Conservation (phyloP, 2,888 invertebrate genomes). For the Drosophila picticornis region DNA sequence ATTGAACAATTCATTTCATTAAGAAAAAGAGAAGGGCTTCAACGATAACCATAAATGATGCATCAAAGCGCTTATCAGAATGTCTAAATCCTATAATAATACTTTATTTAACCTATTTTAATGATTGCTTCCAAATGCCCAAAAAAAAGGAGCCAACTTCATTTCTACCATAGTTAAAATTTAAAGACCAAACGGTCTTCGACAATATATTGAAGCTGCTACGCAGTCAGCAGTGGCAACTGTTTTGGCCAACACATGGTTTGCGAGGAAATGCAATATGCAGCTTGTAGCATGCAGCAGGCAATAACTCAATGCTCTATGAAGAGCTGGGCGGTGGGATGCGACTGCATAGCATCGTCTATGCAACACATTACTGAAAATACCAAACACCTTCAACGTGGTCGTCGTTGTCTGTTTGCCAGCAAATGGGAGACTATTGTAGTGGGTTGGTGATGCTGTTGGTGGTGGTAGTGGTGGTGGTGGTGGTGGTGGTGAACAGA, state of each 20-base stretch:
- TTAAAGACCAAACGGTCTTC: constrained; percentile 35
- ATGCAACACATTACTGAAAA: constrained; percentile 66
- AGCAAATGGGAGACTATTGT: constrained; percentile 23
- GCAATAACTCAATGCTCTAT: constrained; percentile 78
- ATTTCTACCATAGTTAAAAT: constrained; percentile 14
- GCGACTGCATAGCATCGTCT: constrained; percentile 27
- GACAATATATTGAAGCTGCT: constrained; percentile 30
- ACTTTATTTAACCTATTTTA: neutral
- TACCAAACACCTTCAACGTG: constrained; percentile 71
- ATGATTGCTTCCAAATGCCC: neutral
- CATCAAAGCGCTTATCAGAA: neutral
- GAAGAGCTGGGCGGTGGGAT: constrained; percentile 29
- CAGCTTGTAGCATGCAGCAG: constrained; percentile 66
- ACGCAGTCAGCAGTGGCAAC: constrained; percentile 31
- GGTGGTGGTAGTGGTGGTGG: constrained; percentile 1
- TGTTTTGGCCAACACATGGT: constrained; percentile 35
- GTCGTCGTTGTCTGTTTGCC: constrained; percentile 57
- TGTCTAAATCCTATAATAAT: neutral
- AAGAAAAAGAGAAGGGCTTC: neutral
- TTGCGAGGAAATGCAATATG: constrained; percentile 34
- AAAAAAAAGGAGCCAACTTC: neutral
- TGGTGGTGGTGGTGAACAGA: neutral
- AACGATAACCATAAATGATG: neutral
- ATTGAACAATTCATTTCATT: neutral
- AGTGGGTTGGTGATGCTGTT: constrained; percentile 1